Conservation (phyloP, 2,113 vertebrate genomes). For the Cyanoramphus novaezelandiae region DNA sequence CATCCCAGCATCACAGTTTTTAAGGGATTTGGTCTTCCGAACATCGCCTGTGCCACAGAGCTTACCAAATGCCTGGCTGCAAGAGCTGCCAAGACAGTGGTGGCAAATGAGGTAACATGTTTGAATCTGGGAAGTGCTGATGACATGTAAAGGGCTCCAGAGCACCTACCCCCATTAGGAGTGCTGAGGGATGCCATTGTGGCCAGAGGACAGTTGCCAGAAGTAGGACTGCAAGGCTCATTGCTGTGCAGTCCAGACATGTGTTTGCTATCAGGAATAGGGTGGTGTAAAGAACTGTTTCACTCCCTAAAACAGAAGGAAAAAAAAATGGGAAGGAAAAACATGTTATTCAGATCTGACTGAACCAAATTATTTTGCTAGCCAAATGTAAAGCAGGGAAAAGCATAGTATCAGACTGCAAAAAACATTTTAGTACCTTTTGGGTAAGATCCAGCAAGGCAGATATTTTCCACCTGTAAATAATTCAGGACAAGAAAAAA, state of each 20-base stretch:
- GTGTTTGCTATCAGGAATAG: conserved; percentile 54
- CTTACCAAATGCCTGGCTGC: not conserved
- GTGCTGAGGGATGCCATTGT: not conserved
- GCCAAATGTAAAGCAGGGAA: not conserved
- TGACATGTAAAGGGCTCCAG: not conserved
- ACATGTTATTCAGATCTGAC: not conserved
- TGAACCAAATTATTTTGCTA: not conserved
- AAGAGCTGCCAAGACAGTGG: not conserved
- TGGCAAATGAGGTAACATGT: not conserved
- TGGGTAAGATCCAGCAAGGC: conserved; percentile 40
- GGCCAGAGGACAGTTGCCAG: conserved; percentile 44
- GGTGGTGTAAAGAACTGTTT: conserved; percentile 38
- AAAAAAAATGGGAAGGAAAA: not conserved
- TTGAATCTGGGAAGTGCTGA: not conserved
- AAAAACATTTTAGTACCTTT: conserved; percentile 37
- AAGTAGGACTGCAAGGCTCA: conserved; percentile 27
- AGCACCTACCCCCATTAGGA: conserved; percentile 42
- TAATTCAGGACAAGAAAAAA: conserved; percentile 60
- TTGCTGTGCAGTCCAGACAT: conserved; percentile 50
- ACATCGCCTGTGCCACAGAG: not conserved
- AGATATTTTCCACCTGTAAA: conserved; percentile 66
- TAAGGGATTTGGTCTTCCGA: not conserved
- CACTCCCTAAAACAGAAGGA: conserved; percentile 26
- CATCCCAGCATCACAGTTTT: not conserved
- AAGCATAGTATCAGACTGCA: not conserved